phyloP scores from a whole-genome alignment of 2,888 invertebrate species.

The Zaprionus lineosus region DNA sequence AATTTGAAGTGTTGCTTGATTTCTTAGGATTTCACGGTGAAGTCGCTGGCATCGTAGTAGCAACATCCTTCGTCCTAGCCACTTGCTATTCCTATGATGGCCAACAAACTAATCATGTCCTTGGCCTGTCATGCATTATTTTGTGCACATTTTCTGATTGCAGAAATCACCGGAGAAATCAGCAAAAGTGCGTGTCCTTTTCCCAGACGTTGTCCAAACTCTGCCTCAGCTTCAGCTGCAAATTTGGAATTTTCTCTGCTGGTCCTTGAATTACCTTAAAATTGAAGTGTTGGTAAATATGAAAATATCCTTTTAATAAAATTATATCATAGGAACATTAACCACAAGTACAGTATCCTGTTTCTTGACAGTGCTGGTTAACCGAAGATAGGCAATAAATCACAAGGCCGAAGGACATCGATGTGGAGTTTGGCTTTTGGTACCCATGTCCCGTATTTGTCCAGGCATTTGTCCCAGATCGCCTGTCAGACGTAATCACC shows the following conservation, averaged over 20 bases:
- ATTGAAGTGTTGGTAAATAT: background rate
- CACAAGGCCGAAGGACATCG: slow-evolving; percentile 44
- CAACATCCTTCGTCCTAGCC: background rate
- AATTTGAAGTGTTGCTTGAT: slow-evolving; percentile 46
- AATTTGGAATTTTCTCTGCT: background rate
- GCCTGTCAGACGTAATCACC: slow-evolving; percentile 78
- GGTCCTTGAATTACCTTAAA: too few relatives aligned
- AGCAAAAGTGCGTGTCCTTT: slow-evolving; percentile 47
- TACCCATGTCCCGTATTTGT: slow-evolving; percentile 69
- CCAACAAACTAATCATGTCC: slow-evolving; percentile 53
- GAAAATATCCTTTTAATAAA: too few relatives aligned
- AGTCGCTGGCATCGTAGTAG: background rate
- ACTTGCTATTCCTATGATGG: slow-evolving; percentile 66
- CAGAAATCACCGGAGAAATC: slow-evolving; percentile 78
- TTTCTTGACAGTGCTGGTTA: too few relatives aligned
- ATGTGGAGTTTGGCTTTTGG: slow-evolving; percentile 40
- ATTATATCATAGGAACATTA: too few relatives aligned
- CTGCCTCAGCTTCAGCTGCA: background rate
- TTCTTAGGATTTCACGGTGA: background rate
- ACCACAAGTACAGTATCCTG: too few relatives aligned
- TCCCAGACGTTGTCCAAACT: background rate
- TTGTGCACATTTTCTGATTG: slow-evolving; percentile 68
- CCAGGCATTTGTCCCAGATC: slow-evolving; percentile 63
- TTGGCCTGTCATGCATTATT: slow-evolving; percentile 59
- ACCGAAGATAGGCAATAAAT: slow-evolving; percentile 48